Base-by-base conservation (phyloP, 2,888 invertebrate genomes). In the Tetanocera ferruginea region DNA sequence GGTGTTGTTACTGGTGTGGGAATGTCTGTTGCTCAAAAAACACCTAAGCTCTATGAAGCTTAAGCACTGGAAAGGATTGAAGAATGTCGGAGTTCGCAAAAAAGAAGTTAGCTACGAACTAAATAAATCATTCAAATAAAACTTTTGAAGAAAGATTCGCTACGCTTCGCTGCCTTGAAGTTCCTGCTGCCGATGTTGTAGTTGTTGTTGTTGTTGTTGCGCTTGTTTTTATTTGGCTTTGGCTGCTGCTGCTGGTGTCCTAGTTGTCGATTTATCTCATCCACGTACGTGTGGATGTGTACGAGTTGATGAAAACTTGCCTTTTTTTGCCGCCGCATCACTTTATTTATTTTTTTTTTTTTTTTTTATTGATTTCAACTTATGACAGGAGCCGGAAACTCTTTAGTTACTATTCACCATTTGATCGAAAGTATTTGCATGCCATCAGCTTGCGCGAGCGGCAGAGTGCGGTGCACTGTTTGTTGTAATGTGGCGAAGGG, bases 211-310 rank as follows among this genome's bases (percentile, higher is more conserved):
- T 74, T 74, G 74, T 77, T 78, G 78, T 74, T 51, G 37, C 31
- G 76, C 37, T 34, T 80, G 71, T 66, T 82, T 66, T 43, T 43
- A 43, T 69, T 81, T 80, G 81, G 82, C 82, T 83, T 81, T 82
- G 77, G 82, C 51, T 66, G 19, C 66, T 60, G 55, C 49, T 49
- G 72, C 49, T 17, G 74, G 4, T 67, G 43, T 37, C 43, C 67
- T 67, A 37, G 34, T 43, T 67, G 19, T 23, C 67, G 43, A 67
- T 23, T 37, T 19, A 23, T 37, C 23, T 23, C 23, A 34, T 67
- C 5, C 37, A 9, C 37, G 37, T 43, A 37, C 19, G 19, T n/a
- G 37, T 67, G 67, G n/a, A n/a, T 67, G 34, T 34, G 67, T 60
- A 28, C 11, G 43, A 43, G 11, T 43, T 60, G 37, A 37, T 34